These are phyloP conservation scores for Pogoniulus pusillus DNA, from an alignment of 2,797 vertebrate genomes.

Conservation along the genomic window DNA sequence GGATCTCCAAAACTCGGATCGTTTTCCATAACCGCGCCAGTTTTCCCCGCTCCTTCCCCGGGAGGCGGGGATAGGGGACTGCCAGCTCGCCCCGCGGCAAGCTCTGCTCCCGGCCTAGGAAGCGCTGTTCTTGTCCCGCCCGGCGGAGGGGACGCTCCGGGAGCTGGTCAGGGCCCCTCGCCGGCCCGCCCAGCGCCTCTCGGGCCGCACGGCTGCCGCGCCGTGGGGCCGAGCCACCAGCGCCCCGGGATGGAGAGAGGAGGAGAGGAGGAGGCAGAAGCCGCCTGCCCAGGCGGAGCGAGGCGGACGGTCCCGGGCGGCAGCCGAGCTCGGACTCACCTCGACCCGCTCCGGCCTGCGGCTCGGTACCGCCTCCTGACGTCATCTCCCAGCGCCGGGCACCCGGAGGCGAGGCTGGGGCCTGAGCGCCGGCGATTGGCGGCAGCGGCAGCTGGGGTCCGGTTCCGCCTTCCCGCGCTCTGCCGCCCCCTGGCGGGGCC, in stretches of 20 bases:
- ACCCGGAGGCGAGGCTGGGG: not conserved
- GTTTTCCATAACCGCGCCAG: not conserved
- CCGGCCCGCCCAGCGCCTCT: not conserved
- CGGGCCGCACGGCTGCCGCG: not conserved
- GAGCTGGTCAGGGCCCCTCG: too few species aligned
- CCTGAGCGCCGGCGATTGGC: not conserved
- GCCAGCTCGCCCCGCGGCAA: not conserved
- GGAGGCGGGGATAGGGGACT: too few species aligned
- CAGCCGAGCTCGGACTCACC: slow-evolving; percentile 15
- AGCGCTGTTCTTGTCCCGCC: not conserved
- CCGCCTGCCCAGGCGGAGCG: not conserved
- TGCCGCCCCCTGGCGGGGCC: not conserved
- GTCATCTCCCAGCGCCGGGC: not conserved
- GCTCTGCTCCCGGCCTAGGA: not conserved
- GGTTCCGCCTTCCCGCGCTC: not conserved
- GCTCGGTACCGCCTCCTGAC: not conserved
- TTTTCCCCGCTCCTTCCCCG: accelerated
- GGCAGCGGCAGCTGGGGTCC: not conserved
- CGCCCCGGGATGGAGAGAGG: too few species aligned
- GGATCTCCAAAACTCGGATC: not conserved
- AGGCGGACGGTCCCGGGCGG: too few species aligned
- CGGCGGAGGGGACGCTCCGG: not conserved
- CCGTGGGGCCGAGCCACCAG: not conserved
- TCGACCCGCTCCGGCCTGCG: not conserved
- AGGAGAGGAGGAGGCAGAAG: not conserved